Conservation (phyloP, 2,113 vertebrate genomes). For the Lasiurus borealis region DNA sequence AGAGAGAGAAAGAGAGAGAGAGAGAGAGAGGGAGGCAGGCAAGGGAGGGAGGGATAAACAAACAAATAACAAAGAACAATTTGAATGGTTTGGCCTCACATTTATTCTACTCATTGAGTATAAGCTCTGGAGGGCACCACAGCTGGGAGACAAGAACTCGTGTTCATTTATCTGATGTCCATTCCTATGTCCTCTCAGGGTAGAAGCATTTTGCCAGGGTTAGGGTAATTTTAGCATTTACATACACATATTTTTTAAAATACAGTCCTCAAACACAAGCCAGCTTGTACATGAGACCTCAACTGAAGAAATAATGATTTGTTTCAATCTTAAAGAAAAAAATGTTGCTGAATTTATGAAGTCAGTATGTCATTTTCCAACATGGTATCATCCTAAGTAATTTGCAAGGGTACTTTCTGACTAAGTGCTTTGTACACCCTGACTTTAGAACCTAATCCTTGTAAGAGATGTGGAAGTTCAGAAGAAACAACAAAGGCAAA, state of each 20-base stretch:
- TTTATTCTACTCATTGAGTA: no score
- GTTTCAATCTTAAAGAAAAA: constrained; percentile 40
- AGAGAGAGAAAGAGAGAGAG: no score
- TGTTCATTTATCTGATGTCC: not conserved
- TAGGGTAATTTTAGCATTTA: constrained; percentile 48
- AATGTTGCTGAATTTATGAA: not conserved
- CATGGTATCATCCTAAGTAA: constrained; percentile 1
- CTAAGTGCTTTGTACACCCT: not conserved
- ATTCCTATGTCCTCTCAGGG: not conserved
- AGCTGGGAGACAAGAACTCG: not conserved
- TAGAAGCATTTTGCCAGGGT: not conserved
- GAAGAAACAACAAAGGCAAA: constrained; percentile 8
- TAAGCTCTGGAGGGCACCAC: not conserved
- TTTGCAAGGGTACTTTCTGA: constrained; percentile 27
- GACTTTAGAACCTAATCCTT: constrained; percentile 1
- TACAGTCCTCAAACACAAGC: not conserved
- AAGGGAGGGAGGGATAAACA: no score
- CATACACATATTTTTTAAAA: constrained; percentile 22
- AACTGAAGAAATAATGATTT: constrained; percentile 45
- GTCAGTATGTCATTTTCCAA: not conserved
- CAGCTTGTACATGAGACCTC: constrained; percentile 13
- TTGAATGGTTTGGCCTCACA: no score
- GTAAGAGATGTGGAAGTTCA: not conserved
- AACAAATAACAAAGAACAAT: no score
- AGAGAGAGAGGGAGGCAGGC: no score